Percentiles rank a stretch among this genome's conserved stretches.
Evolutionary conservation across 2,888 invertebrate genomes (phyloP).

Genomic region (Orthosia cruda): DNA sequence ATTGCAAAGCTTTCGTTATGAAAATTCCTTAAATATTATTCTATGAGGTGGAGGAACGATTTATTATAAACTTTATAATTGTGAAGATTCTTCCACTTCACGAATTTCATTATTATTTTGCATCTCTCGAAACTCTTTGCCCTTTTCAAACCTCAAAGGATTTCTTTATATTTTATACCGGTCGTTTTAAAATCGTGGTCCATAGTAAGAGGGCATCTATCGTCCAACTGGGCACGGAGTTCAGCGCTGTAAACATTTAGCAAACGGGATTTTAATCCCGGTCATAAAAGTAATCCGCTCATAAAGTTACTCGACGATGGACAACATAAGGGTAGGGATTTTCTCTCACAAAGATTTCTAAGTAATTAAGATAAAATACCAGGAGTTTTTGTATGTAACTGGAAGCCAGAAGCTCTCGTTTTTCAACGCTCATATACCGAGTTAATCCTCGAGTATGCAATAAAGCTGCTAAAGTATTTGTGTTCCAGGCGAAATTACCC

Average conservation of each 20-base stretch:
- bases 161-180: constrained; percentile 54
- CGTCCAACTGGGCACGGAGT: constrained; percentile 81
- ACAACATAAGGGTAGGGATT: constrained; percentile 91
- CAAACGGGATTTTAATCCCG: constrained; percentile 90
- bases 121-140: constrained; percentile 41
- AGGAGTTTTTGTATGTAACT: constrained; percentile 89
- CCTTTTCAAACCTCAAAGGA: constrained; percentile 44
- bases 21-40: constrained; percentile 81
- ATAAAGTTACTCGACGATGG: constrained; percentile 91
- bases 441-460: constrained; percentile 91
- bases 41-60: constrained; percentile 76
- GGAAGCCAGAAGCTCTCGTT: constrained; percentile 84
- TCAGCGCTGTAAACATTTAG: constrained; percentile 89
- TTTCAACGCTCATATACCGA: constrained; percentile 90
- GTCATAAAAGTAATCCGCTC: constrained; percentile 91
- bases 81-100: constrained; percentile 61
- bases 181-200: constrained; percentile 49
- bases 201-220: constrained; percentile 55
- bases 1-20: constrained; percentile 81
- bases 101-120: constrained; percentile 63
- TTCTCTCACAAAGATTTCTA: constrained; percentile 90
- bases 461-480: constrained; percentile 91
- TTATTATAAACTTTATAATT: constrained; percentile 81
- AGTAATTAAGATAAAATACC: constrained; percentile 92
- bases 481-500: constrained; percentile 90